phyloP scores from a whole-genome alignment of 1,140 invertebrate genomes.

The Scaptomyza pallida region DNA sequence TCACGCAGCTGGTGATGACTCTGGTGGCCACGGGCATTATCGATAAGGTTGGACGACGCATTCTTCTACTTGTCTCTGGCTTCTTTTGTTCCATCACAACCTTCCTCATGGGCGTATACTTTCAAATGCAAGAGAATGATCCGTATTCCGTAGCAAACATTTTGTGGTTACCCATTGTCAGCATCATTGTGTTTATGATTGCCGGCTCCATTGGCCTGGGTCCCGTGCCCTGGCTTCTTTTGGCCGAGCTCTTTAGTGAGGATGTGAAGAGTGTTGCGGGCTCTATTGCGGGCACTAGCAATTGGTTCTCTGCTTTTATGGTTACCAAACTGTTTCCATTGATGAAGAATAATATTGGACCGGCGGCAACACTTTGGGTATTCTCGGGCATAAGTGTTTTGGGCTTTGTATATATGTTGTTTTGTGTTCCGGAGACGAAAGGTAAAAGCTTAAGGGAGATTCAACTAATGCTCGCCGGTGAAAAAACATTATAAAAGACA shows the following conservation, averaged over 20 bases:
- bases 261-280: conserved; percentile 90
- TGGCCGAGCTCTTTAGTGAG: conserved; percentile 90
- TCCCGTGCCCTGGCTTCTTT: conserved; percentile 91
- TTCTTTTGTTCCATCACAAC: conserved; percentile 87
- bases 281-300: conserved; percentile 90
- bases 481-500: conserved; percentile 22
- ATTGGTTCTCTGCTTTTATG: conserved; percentile 92
- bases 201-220: conserved; percentile 92
- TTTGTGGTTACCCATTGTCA: conserved; percentile 89
- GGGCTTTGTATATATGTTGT: conserved; percentile 87
- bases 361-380: conserved; percentile 89
- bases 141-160: conserved; percentile 59
- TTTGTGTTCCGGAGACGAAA: conserved; percentile 89
- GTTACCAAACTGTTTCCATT: conserved; percentile 89
- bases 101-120: conserved; percentile 87
- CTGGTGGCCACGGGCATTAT: conserved; percentile 87
- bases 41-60: conserved; percentile 87
- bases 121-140: conserved; percentile 85
- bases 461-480: conserved; percentile 56
- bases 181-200: conserved; percentile 90
- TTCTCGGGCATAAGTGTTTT: conserved; percentile 89
- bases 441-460: conserved; percentile 89
- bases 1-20: conserved; percentile 89
- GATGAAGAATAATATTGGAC: conserved; percentile 78
- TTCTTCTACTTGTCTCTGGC: conserved; percentile 88